Evolutionary conservation across 2,113 vertebrate species (phyloP).

Genomic region (Rhodinocichla rosea): DNA sequence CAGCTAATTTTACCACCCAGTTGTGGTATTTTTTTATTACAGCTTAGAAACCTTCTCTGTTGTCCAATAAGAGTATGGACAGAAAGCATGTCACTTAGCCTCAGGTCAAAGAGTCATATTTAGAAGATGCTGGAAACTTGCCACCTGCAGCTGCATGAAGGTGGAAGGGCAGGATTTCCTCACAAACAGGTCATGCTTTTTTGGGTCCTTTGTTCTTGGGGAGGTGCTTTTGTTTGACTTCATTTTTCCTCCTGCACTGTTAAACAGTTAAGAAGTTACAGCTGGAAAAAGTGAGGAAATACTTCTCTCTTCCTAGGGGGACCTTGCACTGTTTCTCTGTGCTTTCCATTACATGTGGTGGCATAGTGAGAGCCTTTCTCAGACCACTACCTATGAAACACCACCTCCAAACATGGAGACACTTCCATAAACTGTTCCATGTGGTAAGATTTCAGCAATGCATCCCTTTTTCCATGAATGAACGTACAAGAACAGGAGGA

Average conservation of each 20-base stretch:
- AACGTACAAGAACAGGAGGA: neutral
- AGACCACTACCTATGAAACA: neutral
- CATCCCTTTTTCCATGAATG: neutral
- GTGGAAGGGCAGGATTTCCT: constrained; percentile 63
- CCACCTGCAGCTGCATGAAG: constrained; percentile 56
- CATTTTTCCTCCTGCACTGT: neutral
- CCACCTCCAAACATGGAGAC: neutral
- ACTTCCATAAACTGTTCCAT: neutral
- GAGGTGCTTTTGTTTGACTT: neutral
- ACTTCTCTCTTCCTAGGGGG: neutral
- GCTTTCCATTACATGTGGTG: neutral
- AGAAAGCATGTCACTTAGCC: neutral
- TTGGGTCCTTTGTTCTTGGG: constrained; percentile 36
- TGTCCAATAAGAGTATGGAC: neutral
- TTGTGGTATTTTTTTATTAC: neutral
- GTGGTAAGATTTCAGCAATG: neutral
- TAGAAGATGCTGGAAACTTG: constrained; percentile 46
- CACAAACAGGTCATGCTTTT: constrained; percentile 50
- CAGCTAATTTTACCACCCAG: neutral
- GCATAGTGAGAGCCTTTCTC: neutral
- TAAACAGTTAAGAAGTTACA: neutral
- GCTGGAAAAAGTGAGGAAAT: neutral
- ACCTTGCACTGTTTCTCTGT: neutral
- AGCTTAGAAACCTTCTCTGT: neutral
- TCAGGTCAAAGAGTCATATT: constrained; percentile 14